These are phyloP conservation scores for Conus ventricosus DNA, from an alignment of 1,140 invertebrate species.

Conservation along the genomic window DNA sequence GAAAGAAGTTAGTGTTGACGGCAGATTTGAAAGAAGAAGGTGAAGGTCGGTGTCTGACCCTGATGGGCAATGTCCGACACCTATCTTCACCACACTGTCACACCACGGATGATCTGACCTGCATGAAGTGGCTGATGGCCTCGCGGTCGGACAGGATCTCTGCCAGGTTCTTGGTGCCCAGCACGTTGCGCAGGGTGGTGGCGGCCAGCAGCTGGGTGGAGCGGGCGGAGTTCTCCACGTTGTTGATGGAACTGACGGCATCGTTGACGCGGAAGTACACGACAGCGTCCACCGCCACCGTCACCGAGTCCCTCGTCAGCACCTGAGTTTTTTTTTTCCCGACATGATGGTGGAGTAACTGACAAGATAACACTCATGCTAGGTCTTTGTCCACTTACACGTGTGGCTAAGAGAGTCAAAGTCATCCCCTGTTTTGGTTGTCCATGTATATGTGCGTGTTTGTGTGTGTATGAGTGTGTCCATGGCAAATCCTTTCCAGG, in stretches of 20 bases:
- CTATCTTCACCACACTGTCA: too few relatives aligned
- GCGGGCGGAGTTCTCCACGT: conserved; percentile 95
- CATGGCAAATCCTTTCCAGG: background rate
- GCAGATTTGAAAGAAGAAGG: too few relatives aligned
- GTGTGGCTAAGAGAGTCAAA: too few relatives aligned
- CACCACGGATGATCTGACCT: conserved; percentile 71
- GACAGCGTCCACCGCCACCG: conserved; percentile 84
- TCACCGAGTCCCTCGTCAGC: conserved; percentile 78
- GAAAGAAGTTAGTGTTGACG: too few relatives aligned
- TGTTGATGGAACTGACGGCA: conserved; percentile 96
- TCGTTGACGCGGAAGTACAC: conserved; percentile 96
- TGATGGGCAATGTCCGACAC: too few relatives aligned
- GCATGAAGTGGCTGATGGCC: conserved; percentile 91
- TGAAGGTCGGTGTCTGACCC: too few relatives aligned
- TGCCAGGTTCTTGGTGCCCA: conserved; percentile 93
- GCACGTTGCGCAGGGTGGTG: conserved; percentile 86
- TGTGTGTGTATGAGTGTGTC: too few relatives aligned
- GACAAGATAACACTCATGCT: too few relatives aligned
- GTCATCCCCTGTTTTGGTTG: too few relatives aligned
- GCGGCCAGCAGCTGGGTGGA: conserved; percentile 77
- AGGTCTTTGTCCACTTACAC: too few relatives aligned
- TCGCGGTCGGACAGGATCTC: conserved; percentile 94
- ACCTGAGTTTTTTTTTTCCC: conserved; percentile 78
- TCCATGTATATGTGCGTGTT: too few relatives aligned
- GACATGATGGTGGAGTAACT: conserved; percentile 13